Evolutionary conservation across 2,888 invertebrate species (phyloP), one percentile per base, ranked within the genome.

Genomic region (Papilio elwesi): DNA sequence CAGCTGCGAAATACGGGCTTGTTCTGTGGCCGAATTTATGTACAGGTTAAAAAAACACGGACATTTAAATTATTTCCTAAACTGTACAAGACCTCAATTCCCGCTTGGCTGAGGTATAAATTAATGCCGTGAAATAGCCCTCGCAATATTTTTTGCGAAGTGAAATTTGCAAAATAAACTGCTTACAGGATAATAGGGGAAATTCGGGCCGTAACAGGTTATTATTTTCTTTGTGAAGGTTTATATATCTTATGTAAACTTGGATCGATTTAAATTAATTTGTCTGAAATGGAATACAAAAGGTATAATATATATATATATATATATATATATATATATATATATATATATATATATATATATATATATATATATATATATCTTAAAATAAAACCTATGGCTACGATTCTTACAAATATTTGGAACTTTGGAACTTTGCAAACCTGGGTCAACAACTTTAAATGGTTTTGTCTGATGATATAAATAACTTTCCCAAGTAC

Each of bases 121-220:
- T 71, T 67, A 53, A 52, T 48, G 67, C 67, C 48, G 62, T 67
- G n/a, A 59, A 71, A 71, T 67, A 71, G 52, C 43, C 26, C 10
- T 26, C 59, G 71, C 71, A 62, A 67, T 71, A 52, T 59, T 71
- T 71, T 71, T 71, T 16, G 51, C 52, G 67, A 52, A 36, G 67
- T 62, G 51, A 71, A 67, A 62, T 67, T 62, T 71, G 47, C 36
- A 71, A 71, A 71, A 71, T 71, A 62, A 67, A 59, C 67, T 67
- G 71, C 71, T 66, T 59, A 66, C 59, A 57, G 43, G 10, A 59
- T 71, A 67, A 59, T 67, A 59, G 59, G 64, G 26, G 26, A 59
- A 57, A 67, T 55, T 67, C 13, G 52, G 53, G 52, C 16, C 49
- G 59, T 38, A 38, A 38, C 8, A 59, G 59, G 38, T 38, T 38